Base-by-base conservation (phyloP, 2,888 invertebrate genomes). In the Campoletis raptor region DNA sequence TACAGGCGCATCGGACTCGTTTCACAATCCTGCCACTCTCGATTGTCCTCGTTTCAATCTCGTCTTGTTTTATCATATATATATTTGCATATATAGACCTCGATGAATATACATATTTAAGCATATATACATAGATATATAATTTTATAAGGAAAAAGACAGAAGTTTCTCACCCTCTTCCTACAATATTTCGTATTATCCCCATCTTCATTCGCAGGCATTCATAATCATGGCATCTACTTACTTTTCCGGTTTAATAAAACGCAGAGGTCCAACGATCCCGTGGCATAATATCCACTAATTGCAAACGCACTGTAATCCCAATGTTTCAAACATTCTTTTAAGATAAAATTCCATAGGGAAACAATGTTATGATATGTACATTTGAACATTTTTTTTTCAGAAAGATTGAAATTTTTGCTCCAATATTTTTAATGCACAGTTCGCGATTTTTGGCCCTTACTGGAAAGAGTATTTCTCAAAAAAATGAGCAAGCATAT, bases 41-140 rank as follows among this genome's bases (percentile, higher is more conserved):
- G 79, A 85, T 82, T 81, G 81, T 81, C 78, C 81, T 78, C 81
- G 57, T 81, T 78, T 69, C 73, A 57, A 66, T 15, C 64, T 73
- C 57, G 61, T 66, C 57, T 67, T 67, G 37, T 78, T 36, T 18
- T 37, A 57, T 52, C 48, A n/a, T 61, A 30, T 30, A 30, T 30
- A 15, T 15, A 61, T 15, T 15, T 61, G 12, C 12, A 9, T 61
- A 30, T 61, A 30, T 61, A 61, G 9, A 61, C 15, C 15, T 61
- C 1, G 15, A 6, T 15, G 21, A 54, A 54, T 21, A 54, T 21
- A 54, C 54, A 21, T 2, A 21, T 54, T 54, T 21, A 54, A 21
- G 54, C 54, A 54, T 54, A 54, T n/a, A 24, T n/a, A 64, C 42
- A 72, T 48, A 57, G 61, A 73, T 37, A 66, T 61, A 66, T 61